Evolutionary conservation across 2,113 vertebrate genomes (phyloP), one percentile per base, ranked within the genome.

Genomic region (Xenopus borealis): DNA sequence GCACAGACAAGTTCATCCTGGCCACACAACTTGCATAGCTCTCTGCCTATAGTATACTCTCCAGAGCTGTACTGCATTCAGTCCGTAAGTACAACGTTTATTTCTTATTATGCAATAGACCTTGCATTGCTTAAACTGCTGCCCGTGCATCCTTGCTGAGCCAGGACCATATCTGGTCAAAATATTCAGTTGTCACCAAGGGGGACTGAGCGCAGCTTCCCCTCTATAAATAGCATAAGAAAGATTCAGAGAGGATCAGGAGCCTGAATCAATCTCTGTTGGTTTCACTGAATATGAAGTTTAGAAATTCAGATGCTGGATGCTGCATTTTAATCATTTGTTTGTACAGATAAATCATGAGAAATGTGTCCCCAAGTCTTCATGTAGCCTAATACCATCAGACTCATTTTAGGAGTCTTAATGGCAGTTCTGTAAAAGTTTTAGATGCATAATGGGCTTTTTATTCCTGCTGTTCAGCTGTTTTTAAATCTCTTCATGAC

Each of bases 141-240:
- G 11, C n/a, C n/a, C 81, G 72, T 59, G 70, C 84, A 55, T 74
- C 81, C 58, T 83, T 75, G 27, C 71, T 52, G 40, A 70, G 78
- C 75, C 55, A 88, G 83, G 89, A 84, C 91, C 92, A 91, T 94
- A 94, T 95, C 92, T 93, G 94, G 94, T 87, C 93, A 94, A 91
- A 95, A 87, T 92, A 94, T 93, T 92, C 90, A 84, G 83, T 90
- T 86, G 91, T 92, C 91, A 90, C 86, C 86, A 81, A 72, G 88
- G 83, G 83, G 83, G 86, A 88, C 87, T 87, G 82, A 75, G 55
- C 53, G 78, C 58, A 16, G 8, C 23, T 30, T 17, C 20, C 69
- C 72, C 81, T 83, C 82, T 84, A 88, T 85, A 88, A 90, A 88
- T 86, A 89, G 65, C 79, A 27, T 1, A 13, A 53, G 69, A 68